phyloP scores from a whole-genome alignment of 2,113 vertebrate genomes.

The Illadopsis cleaveri region DNA sequence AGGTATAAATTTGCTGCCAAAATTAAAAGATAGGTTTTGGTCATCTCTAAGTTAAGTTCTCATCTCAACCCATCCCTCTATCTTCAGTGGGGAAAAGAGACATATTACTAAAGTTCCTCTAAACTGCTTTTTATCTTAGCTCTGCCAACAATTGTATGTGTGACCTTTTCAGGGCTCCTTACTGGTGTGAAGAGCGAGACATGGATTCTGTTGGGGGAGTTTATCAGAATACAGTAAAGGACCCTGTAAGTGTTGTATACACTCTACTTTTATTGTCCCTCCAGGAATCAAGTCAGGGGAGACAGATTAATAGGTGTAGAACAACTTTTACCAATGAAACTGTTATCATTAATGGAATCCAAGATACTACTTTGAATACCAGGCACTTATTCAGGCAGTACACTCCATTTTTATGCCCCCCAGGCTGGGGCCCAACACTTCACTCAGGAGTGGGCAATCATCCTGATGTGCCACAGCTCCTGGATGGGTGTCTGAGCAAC shows the following conservation, averaged over 20 bases:
- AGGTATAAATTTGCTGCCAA: not conserved
- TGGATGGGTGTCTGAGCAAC: not conserved
- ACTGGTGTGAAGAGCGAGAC: not conserved
- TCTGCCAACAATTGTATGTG: not conserved
- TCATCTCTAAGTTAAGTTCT: not conserved
- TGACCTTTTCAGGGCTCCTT: not conserved
- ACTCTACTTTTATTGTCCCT: not conserved
- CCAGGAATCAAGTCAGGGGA: not conserved
- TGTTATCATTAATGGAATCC: not conserved
- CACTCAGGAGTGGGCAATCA: not conserved
- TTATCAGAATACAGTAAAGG: not conserved
- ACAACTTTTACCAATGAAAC: not conserved
- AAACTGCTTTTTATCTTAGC: not conserved
- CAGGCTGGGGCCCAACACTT: not conserved
- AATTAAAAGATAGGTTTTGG: not conserved
- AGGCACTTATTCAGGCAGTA: not conserved
- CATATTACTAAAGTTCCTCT: not conserved
- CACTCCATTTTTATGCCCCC: fast-evolving
- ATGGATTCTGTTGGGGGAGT: not conserved
- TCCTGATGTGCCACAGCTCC: fast-evolving
- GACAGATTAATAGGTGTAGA: not conserved
- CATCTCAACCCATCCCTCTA: not conserved
- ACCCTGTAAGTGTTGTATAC: not conserved
- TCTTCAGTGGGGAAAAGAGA: not conserved
- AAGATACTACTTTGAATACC: not conserved